phyloP scores from a whole-genome alignment of 2,888 invertebrate genomes.

The Polydrusus tereticollis region DNA sequence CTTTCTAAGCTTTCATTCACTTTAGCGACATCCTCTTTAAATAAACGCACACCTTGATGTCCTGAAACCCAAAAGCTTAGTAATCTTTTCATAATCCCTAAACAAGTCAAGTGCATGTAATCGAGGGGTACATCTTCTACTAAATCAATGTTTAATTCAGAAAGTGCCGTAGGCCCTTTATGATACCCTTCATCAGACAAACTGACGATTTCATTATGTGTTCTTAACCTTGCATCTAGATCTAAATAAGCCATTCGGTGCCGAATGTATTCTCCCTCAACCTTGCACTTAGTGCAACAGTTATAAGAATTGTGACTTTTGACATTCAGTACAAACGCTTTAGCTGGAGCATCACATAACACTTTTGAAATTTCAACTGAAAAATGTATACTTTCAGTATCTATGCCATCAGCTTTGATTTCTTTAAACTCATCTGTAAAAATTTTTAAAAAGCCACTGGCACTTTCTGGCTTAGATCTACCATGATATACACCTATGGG shows the following conservation, averaged over 20 bases:
- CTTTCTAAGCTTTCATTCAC: conserved; percentile 31
- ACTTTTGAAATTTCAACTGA: not conserved
- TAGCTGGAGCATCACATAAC: conserved; percentile 26
- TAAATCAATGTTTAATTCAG: conserved; percentile 52
- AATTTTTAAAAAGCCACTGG: conserved; percentile 37
- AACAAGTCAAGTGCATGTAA: conserved; percentile 47
- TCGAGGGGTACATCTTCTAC: conserved; percentile 52
- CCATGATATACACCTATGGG: conserved; percentile 48
- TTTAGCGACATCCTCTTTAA: not conserved
- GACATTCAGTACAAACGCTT: conserved; percentile 14
- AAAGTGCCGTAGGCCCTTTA: conserved; percentile 2
- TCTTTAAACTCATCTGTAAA: conserved; percentile 47
- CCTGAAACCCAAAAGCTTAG: conserved; percentile 24
- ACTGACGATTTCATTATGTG: conserved; percentile 29
- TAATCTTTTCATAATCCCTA: conserved; percentile 47
- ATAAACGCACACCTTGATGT: not conserved
- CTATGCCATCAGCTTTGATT: conserved; percentile 34
- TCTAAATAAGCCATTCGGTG: conserved; percentile 47
- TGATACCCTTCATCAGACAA: conserved; percentile 49
- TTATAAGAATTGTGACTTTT: conserved; percentile 9
- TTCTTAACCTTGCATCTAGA: conserved; percentile 28
- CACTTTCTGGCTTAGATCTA: conserved; percentile 48
- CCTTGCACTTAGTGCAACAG: conserved; percentile 51
- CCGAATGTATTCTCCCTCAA: conserved; percentile 29
- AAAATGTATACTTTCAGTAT: conserved; percentile 17